Percentiles rank a stretch among this genome's conserved stretches.
These are phyloP conservation scores for Sapayoa aenigma DNA, from an alignment of 2,113 vertebrate species.

Conservation along the genomic window DNA sequence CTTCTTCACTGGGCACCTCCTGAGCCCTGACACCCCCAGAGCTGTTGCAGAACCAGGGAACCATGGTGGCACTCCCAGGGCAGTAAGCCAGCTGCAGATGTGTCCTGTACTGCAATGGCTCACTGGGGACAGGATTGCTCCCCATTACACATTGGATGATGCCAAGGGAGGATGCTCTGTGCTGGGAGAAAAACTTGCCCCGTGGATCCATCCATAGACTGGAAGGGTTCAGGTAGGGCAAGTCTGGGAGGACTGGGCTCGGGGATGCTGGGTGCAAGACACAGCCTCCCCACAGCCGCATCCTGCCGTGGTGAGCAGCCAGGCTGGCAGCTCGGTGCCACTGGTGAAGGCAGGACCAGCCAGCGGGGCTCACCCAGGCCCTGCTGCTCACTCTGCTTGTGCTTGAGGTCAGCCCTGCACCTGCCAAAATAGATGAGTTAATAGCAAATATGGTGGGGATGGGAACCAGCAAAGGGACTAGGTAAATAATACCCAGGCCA, in stretches of 20 bases:
- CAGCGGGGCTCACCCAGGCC: background rate
- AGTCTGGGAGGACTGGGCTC: background rate
- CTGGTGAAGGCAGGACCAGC: background rate
- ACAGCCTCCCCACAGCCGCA: background rate
- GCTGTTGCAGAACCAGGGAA: background rate
- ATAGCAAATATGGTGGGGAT: conserved; percentile 32
- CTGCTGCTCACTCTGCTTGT: background rate
- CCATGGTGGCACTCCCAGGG: background rate
- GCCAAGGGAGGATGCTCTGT: background rate
- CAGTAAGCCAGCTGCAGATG: background rate
- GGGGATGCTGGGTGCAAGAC: background rate
- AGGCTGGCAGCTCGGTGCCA: background rate
- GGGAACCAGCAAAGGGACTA: conserved; percentile 18
- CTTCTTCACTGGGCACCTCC: background rate
- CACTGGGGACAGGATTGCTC: background rate
- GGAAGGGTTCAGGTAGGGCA: background rate
- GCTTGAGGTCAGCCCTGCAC: conserved; percentile 53
- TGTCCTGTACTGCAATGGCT: accelerated
- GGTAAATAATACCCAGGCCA: conserved; percentile 56
- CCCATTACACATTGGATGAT: accelerated
- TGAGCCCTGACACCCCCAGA: no score
- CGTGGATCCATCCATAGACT: background rate
- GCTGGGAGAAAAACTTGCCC: background rate
- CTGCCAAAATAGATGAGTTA: conserved; percentile 69
- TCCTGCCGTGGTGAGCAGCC: accelerated